A percentile compares a stretch with the other conserved stretches of the same genome.
Evolutionary conservation across 1,140 invertebrate genomes (phyloP).

Genomic region (Hypothenemus hampei): DNA sequence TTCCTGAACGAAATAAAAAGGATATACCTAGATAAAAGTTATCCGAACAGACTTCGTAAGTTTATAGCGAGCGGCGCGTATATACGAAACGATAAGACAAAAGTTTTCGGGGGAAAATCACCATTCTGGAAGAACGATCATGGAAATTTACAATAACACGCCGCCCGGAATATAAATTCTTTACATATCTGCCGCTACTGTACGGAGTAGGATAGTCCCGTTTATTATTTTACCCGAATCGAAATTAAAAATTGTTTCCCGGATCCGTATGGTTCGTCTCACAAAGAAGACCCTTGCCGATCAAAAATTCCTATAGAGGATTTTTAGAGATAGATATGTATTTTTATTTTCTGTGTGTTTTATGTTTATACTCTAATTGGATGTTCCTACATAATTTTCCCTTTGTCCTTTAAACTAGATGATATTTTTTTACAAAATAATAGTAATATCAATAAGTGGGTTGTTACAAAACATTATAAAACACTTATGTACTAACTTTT

Average conservation of each 20-base stretch:
- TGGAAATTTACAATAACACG: conserved; percentile 43
- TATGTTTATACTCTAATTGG: too few relatives aligned
- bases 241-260: conserved; percentile 43
- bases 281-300: too few relatives aligned
- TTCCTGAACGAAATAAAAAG: neutral
- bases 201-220: conserved; percentile 30
- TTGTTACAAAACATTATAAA: too few relatives aligned
- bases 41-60: conserved; percentile 21
- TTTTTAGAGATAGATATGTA: too few relatives aligned
- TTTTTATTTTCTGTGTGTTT: too few relatives aligned
- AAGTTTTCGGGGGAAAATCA: conserved; percentile 30
- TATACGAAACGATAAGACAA: conserved; percentile 26
- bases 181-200: conserved; percentile 42
- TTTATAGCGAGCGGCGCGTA: conserved; percentile 18
- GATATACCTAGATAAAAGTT: conserved; percentile 15
- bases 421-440: too few relatives aligned
- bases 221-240: conserved; percentile 40
- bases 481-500: too few relatives aligned
- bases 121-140: conserved; percentile 43
- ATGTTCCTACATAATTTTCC: too few relatives aligned
- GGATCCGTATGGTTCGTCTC: too few relatives aligned
- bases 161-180: conserved; percentile 43
- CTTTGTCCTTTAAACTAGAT: too few relatives aligned
- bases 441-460: too few relatives aligned
- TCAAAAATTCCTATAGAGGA: too few relatives aligned